A percentile compares a stretch with the other conserved stretches of the same genome.
Evolutionary conservation across 2,797 vertebrate genomes (phyloP).

Genomic region (Alauda arvensis): DNA sequence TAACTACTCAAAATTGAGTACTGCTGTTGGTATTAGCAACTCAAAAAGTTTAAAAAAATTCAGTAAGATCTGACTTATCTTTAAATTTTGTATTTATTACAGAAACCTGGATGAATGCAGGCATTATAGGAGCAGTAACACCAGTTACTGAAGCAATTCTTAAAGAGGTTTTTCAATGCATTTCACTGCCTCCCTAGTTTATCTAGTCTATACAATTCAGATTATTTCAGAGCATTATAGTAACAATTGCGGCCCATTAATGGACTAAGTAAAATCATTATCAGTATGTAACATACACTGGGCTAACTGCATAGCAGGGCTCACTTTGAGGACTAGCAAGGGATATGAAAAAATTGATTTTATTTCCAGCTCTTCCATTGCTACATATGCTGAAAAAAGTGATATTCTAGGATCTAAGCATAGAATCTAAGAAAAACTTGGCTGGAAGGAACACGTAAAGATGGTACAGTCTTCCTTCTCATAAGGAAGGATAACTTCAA

Average conservation of each 20-base stretch:
- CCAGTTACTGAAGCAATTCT: background rate
- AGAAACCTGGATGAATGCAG: background rate
- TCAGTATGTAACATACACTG: background rate
- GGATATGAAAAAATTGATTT: background rate
- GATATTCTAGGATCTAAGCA: background rate
- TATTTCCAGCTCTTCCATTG: background rate
- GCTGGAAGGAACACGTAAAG: background rate
- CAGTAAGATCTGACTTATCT: background rate
- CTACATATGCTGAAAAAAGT: accelerated
- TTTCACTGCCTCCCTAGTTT: background rate
- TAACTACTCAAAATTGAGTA: background rate
- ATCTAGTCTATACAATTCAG: background rate
- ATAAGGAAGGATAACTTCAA: background rate
- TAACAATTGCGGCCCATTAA: background rate
- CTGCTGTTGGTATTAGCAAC: background rate
- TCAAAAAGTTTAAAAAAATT: background rate
- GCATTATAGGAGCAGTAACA: background rate
- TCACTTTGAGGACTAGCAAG: background rate
- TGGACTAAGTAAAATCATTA: background rate
- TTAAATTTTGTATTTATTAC: background rate
- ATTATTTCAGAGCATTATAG: background rate
- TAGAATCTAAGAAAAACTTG: accelerated
- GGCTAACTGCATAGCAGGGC: background rate
- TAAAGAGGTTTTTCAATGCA: background rate
- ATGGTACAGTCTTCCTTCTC: background rate